Evolutionary conservation across 2,888 invertebrate species (phyloP).

Genomic region (Mythimna lalbum): DNA sequence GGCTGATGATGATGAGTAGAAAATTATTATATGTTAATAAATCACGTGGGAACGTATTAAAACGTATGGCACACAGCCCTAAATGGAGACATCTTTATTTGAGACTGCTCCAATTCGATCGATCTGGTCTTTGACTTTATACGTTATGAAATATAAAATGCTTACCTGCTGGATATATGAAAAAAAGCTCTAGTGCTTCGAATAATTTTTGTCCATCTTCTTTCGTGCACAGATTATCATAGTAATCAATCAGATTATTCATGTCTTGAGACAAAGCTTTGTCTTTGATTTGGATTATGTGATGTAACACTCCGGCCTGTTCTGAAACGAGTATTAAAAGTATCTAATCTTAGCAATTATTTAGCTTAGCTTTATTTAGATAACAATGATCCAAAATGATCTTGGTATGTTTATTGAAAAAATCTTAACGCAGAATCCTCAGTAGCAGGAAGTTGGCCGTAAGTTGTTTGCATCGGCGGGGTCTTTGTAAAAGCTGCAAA

Average conservation of each 20-base stretch:
- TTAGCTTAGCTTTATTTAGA: too few species aligned
- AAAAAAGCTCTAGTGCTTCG: constrained; percentile 17
- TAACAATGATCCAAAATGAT: too few species aligned
- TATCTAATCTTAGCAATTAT: background rate
- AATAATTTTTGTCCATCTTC: constrained; percentile 38
- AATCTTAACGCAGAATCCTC: too few species aligned
- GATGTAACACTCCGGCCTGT: constrained; percentile 17
- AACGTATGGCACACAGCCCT: background rate
- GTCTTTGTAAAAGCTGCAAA: too few species aligned
- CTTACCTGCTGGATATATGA: constrained; percentile 33
- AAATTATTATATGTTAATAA: background rate
- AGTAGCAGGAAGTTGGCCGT: too few species aligned
- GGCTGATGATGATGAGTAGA: too few species aligned
- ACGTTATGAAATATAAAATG: background rate
- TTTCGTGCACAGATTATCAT: constrained; percentile 16
- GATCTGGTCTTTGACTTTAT: background rate
- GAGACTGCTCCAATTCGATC: background rate
- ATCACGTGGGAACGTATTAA: background rate
- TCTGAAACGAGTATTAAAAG: constrained; percentile 23
- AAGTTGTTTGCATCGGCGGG: too few species aligned
- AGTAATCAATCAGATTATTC: constrained; percentile 7
- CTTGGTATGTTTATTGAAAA: too few species aligned
- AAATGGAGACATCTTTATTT: background rate
- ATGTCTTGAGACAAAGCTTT: rapidly evolving
- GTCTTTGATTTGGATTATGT: background rate